A percentile compares a stretch with the other conserved stretches of the same genome.
phyloP scores from a whole-genome alignment of 2,797 vertebrate species.

The Antrozous pallidus region DNA sequence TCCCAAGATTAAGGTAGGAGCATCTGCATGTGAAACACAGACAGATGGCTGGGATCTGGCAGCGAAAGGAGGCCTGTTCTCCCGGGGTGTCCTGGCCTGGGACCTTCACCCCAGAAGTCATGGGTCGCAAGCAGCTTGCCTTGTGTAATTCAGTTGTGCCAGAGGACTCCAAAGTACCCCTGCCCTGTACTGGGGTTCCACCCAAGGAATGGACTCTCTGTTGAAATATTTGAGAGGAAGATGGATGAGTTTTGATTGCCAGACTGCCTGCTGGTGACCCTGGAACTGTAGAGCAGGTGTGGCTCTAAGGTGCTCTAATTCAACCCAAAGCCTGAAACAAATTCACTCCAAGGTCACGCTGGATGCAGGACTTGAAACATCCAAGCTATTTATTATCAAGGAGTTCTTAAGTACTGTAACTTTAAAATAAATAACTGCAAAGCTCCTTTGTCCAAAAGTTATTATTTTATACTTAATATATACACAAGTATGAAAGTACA shows the following conservation, averaged over 20 bases:
- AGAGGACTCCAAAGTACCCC: conserved; percentile 94
- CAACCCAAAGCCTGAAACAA: conserved; percentile 51
- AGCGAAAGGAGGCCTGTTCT: conserved; percentile 93
- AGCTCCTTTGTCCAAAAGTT: conserved; percentile 78
- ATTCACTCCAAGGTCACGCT: conserved; percentile 57
- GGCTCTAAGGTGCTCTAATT: conserved; percentile 59
- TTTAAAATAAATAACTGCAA: conserved; percentile 83
- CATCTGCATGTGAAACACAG: conserved; percentile 95
- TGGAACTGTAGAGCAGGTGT: conserved; percentile 75
- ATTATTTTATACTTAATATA: conserved; percentile 63
- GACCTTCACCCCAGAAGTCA: conserved; percentile 97
- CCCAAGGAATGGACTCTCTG: conserved; percentile 96
- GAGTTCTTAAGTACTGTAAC: conserved; percentile 84
- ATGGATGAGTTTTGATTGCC: conserved; percentile 88
- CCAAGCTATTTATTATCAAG: conserved; percentile 74
- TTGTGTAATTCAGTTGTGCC: conserved; percentile 92
- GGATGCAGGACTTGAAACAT: conserved; percentile 70
- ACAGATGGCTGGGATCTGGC: conserved; percentile 95
- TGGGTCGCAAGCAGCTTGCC: conserved; percentile 94
- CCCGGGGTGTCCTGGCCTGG: conserved; percentile 97
- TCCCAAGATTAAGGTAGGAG: conserved; percentile 95
- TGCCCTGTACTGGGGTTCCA: conserved; percentile 94
- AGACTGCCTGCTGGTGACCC: conserved; percentile 57
- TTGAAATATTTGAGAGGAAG: conserved; percentile 92
- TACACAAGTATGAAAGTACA: conserved; percentile 63